These are phyloP conservation scores for Labeo calbasu DNA, from an alignment of 2,797 vertebrate species.

Conservation along the genomic window DNA sequence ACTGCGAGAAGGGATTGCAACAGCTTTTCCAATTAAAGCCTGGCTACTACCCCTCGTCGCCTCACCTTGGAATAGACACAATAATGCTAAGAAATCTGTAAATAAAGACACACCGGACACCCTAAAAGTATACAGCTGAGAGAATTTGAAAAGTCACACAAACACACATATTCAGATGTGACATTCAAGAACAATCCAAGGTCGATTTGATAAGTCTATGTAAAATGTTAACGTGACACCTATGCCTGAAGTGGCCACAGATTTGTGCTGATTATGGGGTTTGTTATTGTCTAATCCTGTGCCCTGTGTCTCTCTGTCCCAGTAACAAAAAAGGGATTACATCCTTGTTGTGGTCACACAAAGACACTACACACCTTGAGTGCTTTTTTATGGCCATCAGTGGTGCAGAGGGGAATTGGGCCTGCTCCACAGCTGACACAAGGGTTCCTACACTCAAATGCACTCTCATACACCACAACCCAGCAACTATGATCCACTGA, in stretches of 20 bases:
- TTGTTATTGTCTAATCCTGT: conserved; percentile 31
- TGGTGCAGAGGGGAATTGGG: conserved; percentile 59
- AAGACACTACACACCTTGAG: conserved; percentile 65
- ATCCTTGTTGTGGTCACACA: conserved; percentile 58
- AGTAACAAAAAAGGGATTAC: conserved; percentile 47
- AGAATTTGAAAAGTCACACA: conserved; percentile 13
- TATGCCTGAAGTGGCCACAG: conserved; percentile 15
- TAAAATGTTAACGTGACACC: conserved; percentile 9
- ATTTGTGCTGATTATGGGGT: conserved; percentile 28
- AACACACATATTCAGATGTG: not conserved
- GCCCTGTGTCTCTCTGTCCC: conserved; percentile 24
- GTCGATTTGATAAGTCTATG: not conserved
- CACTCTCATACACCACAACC: conserved; percentile 36
- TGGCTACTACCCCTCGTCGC: conserved; percentile 20
- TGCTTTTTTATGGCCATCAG: conserved; percentile 66
- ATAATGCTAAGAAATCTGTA: conserved; percentile 11
- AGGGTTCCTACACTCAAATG: conserved; percentile 68
- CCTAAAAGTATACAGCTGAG: not conserved
- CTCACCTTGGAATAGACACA: conserved; percentile 34
- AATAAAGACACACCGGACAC: not conserved
- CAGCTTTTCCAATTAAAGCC: conserved; percentile 47
- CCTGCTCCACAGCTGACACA: conserved; percentile 71
- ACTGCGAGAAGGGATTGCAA: conserved; percentile 33
- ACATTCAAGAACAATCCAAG: not conserved
- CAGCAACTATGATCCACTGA: conserved; percentile 76